A percentile compares a stretch with the other conserved stretches of the same genome.
Evolutionary conservation across 2,797 vertebrate species (phyloP).

Genomic region (Danio kyathit): DNA sequence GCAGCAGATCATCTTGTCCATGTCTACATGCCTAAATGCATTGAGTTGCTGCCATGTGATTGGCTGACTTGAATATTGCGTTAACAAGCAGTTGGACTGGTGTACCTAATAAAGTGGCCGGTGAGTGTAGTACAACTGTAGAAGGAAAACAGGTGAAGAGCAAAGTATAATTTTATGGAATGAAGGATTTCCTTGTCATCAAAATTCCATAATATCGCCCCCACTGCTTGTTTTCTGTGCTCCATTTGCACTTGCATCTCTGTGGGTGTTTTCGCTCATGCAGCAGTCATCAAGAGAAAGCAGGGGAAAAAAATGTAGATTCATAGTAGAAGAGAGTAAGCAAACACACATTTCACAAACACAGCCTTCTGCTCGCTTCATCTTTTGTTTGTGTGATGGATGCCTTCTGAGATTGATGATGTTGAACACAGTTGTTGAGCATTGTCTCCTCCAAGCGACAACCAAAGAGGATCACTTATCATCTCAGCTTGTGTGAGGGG

Average conservation of each 20-base stretch:
- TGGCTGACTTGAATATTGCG: too few relatives aligned
- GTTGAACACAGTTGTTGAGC: slow-evolving; percentile 78
- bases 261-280: slow-evolving; percentile 51
- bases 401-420: slow-evolving; percentile 84
- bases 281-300: slow-evolving; percentile 42
- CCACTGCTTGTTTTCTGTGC: neutral
- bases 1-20: too few relatives aligned
- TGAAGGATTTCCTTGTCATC: neutral
- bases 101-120: too few relatives aligned
- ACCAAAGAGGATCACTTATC: slow-evolving; percentile 82
- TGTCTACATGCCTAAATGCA: too few relatives aligned
- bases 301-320: slow-evolving; percentile 56
- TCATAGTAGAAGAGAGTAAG: slow-evolving; percentile 63
- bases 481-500: slow-evolving; percentile 78
- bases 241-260: neutral
- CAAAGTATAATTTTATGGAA: neutral
- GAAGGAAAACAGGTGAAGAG: neutral
- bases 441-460: slow-evolving; percentile 79
- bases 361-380: slow-evolving; percentile 74
- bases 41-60: too few relatives aligned
- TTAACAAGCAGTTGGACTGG: too few relatives aligned
- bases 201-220: slow-evolving; percentile 13
- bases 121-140: neutral
- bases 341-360: slow-evolving; percentile 69
- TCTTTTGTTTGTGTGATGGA: slow-evolving; percentile 85